Base-by-base conservation (phyloP, 1,140 invertebrate genomes). In the Lepeophtheirus salmonis region DNA sequence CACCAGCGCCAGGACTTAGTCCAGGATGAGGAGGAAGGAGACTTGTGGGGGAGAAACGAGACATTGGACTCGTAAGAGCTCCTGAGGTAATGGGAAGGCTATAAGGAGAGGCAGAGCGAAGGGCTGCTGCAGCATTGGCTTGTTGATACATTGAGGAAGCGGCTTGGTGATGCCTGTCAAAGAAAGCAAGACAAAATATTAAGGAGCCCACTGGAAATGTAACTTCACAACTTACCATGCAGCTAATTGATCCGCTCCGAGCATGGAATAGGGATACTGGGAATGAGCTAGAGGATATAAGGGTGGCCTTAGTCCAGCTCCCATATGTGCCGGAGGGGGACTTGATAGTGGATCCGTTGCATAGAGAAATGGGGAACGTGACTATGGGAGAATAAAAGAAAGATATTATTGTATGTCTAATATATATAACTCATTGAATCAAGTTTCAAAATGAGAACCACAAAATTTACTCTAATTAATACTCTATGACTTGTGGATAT, bases 151-250 rank as follows among this genome's bases (percentile, higher is more conserved):
- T 16, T 4, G n/a, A 52, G 16, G 17, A 25, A 23, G 52, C 52
- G n/a, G 52, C 52, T 22, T 57, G 55, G n/a, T 57, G 55, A 18
- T 57, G 55, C 55, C 55, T 57, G 55, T 20, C 10, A n/a, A 41
- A 50, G 16, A 50, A 12, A 50, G 10, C 49, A n/a, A n/a, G 49
- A 17, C 16, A 50, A 50, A 50, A 17, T 50, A n/a, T 50, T 50
- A 50, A 50, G 20, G 16, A 50, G 20, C 49, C 49, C 49, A 50
- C 2, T 50, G 16, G 49, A 50, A 17, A 17, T 50, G 49, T 50
- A 20, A 50, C 16, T 50, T 50, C 49, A 50, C 49, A 50, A n/a
- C 49, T 57, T 57, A 57, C 55, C 55, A 57, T 24, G 55, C 55
- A 23, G 55, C 55, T 57, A 57, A 21, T 41, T 57, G 55, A 30